Base-by-base conservation (phyloP, 2,113 vertebrate species). In the Synodontis membranacea region DNA sequence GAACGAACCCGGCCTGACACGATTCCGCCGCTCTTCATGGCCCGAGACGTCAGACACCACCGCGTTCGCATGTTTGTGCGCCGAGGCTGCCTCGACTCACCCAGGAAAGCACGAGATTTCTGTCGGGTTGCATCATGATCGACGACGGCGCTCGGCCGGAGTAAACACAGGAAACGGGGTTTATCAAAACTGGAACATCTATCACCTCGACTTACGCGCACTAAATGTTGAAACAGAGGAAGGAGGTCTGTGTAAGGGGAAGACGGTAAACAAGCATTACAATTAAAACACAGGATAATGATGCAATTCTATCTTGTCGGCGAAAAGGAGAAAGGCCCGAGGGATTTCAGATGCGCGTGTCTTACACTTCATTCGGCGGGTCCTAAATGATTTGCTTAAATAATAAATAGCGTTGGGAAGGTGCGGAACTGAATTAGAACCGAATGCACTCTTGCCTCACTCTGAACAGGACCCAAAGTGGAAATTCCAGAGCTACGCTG, bases 91-190 rank as follows among this genome's bases (percentile, higher is more conserved):
- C 79, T 79, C 79, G 80, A 34, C 80, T 82, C 76, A 88, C 78
- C 85, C 85, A 85, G 80, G 86, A 86, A 87, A 84, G 84, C 76
- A 78, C 86, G 76, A 75, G 37, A 88, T 88, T 90, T 88, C 82
- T 84, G 46, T 70, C 50, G 84, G 39, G 80, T 89, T 90, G 88
- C 86, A 90, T 86, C 88, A 88, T 84, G 80, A 84, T 70, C 62
- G 84, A 58, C 66, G 84, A 78, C 23, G 68, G 70, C 66, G 60
- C 37, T 89, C 60, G 64, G 44, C 60, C 70, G 70, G 81, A 80
- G 80, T 86, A 88, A 89, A 88, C 88, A 89, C 90, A 83, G 85
- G 82, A 89, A 90, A 39, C 83, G 60, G 78, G 81, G 74, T 86
- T 85, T 86, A 70, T 86, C 74, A 82, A 80, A 56, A 86, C 28